phyloP scores from a whole-genome alignment of 1,140 invertebrate genomes.

The Drosophila serrata region DNA sequence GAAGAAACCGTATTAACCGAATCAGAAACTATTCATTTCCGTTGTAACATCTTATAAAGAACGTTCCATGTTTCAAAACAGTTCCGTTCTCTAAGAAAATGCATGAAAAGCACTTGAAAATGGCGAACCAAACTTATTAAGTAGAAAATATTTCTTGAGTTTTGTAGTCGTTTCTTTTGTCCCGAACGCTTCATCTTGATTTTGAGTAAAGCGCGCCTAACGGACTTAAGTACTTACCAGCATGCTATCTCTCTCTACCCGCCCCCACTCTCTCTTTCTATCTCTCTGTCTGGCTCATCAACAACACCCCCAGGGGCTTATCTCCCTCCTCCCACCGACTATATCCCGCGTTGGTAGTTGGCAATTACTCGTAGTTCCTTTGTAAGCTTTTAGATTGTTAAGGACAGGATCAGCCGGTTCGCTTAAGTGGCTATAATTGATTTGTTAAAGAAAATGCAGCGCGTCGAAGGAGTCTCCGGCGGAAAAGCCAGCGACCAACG shows the following conservation, averaged over 20 bases:
- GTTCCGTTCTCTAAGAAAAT: constrained; percentile 57
- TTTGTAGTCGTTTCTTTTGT: constrained; percentile 72
- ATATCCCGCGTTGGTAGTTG: constrained; percentile 47
- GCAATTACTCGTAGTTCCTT: constrained; percentile 30
- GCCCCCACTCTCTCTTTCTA: constrained; percentile 32
- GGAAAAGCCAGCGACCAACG: not conserved
- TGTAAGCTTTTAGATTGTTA: constrained; percentile 20
- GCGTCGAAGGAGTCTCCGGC: not conserved
- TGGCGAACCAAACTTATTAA: constrained; percentile 72
- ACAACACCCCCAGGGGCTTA: constrained; percentile 32
- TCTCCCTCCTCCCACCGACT: constrained; percentile 14
- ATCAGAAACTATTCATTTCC: constrained; percentile 58
- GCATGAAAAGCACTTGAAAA: constrained; percentile 82
- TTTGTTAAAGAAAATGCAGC: constrained; percentile 21
- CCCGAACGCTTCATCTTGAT: constrained; percentile 68
- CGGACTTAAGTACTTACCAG: constrained; percentile 63
- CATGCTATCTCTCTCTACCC: constrained; percentile 53
- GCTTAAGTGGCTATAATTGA: constrained; percentile 31
- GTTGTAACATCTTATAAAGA: constrained; percentile 50
- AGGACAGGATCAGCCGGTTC: constrained; percentile 22
- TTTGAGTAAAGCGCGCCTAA: constrained; percentile 74
- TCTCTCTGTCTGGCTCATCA: constrained; percentile 15
- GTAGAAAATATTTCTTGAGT: constrained; percentile 75
- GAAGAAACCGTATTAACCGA: constrained; percentile 60
- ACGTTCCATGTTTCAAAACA: constrained; percentile 55